These are phyloP conservation scores for Rhipidura dahli DNA, from an alignment of 2,113 vertebrate genomes.

Conservation along the genomic window DNA sequence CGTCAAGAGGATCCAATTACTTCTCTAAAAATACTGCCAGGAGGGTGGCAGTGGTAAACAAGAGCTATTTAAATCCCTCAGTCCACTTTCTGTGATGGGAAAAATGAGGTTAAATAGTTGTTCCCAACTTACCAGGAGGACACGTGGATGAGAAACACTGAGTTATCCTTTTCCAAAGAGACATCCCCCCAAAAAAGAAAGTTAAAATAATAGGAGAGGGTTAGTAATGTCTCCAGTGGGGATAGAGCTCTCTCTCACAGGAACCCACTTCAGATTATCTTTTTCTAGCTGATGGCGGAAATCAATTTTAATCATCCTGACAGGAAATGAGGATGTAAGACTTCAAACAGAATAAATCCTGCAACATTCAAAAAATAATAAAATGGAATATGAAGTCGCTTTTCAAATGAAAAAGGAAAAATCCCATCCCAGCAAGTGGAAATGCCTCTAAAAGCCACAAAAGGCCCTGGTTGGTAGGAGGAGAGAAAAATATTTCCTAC, in stretches of 20 bases:
- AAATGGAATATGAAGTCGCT: constrained; percentile 27
- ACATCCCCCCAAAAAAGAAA: not conserved
- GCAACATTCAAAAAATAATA: constrained; percentile 10
- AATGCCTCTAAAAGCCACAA: not conserved
- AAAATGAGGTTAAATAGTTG: not conserved
- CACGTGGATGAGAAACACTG: not conserved
- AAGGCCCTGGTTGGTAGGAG: not conserved
- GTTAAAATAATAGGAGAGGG: constrained; percentile 20
- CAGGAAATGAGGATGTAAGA: constrained; percentile 58
- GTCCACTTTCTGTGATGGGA: not conserved
- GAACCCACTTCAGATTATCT: constrained; percentile 34
- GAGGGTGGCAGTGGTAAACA: constrained; percentile 2
- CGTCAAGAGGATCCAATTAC: not conserved
- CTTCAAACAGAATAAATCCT: constrained; percentile 63
- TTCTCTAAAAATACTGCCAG: constrained; percentile 28
- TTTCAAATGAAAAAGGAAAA: not conserved
- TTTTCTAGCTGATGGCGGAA: constrained; percentile 55
- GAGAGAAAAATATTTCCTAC: not conserved
- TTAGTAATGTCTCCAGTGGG: not conserved
- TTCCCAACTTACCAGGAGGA: not conserved
- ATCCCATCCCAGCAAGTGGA: not conserved
- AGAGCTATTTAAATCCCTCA: not conserved
- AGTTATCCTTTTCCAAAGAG: not conserved
- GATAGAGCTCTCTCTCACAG: not conserved
- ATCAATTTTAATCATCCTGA: constrained; percentile 60